Evolutionary conservation across 2,888 invertebrate species (phyloP), one percentile per base, ranked within the genome.

Genomic region (Mesorhabditis belari): DNA sequence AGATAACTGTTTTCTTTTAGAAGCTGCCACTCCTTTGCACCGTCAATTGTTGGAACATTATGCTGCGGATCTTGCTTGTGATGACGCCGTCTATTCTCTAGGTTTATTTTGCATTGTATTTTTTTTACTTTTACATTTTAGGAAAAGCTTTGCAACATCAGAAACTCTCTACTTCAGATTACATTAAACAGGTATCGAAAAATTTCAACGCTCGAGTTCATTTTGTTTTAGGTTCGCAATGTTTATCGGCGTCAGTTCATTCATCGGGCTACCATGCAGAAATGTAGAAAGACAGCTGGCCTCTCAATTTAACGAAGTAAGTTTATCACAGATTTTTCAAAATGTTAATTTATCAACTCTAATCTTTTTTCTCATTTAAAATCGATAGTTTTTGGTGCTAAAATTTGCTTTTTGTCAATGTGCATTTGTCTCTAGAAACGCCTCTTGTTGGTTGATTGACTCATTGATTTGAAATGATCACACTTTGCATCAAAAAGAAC

Each of bases 41-140:
- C 69, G 73, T 6, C 80, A 79, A 52, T 73, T 80, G 51, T 61
- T 79, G 21, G 50, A 63, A 17, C 70, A 69, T 58, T 77, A 77
- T 62, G 75, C 70, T 56, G 94, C 96, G 83, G 98, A 98, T 85
- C 92, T 95, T 66, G 94, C 98, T 19, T 87, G 91, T 58, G 96
- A 98, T 85, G 98, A 98, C 86, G 91, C 94, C 65, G 93, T 98
- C 81, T 99, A 96, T 82, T 94, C 93, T 82, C 88, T 99, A 84
- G 94, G 94, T 71, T 6, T 93, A 95, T 57, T 24, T 51, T 55
- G 2, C 2, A 2, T 23, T 21, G 52, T 19, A 44, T 12, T 17
- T 17, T 44, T n/a, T n/a, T 44, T 17, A 44, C 12, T n/a, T 12
- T 44, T 44, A 17, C 12, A 44, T 44, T 12, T 61, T 52, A 26